Evolutionary conservation across 2,113 vertebrate species (phyloP).

Genomic region (Columba livia): DNA sequence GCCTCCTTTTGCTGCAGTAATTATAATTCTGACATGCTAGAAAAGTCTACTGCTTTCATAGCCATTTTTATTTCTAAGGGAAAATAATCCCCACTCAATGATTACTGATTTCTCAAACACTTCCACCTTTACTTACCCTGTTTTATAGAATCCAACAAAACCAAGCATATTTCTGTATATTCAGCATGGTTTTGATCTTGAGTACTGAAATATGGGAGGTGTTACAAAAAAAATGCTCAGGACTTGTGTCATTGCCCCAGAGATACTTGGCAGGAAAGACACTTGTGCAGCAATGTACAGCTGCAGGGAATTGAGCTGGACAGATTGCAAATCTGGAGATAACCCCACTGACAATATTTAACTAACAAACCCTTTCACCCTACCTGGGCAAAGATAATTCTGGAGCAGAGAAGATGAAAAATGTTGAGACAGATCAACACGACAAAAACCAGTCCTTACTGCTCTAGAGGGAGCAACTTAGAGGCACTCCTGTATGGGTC

Average conservation of each 20-base stretch:
- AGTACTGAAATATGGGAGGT: not conserved
- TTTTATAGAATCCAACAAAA: not conserved
- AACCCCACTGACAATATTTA: not conserved
- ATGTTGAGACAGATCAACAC: not conserved
- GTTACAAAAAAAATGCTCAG: not conserved
- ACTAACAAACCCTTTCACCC: not conserved
- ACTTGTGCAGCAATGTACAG: fast-evolving
- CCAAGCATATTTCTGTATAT: not conserved
- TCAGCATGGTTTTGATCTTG: not conserved
- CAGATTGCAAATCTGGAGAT: not conserved
- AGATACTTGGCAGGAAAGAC: not conserved
- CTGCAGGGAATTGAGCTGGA: not conserved
- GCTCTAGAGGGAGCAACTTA: not conserved
- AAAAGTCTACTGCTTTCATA: not conserved
- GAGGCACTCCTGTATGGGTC: not conserved
- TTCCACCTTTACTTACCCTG: not conserved
- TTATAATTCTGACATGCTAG: not conserved
- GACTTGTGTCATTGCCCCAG: not conserved
- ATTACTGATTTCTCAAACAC: not conserved
- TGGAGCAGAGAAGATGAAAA: not conserved
- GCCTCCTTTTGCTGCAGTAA: not conserved
- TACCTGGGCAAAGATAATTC: not conserved
- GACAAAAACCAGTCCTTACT: not conserved
- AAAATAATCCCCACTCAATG: not conserved
- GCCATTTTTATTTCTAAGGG: not conserved